A percentile compares a stretch with the other conserved stretches of the same genome.
Conservation (phyloP, 1,140 invertebrate genomes). For the Drosophila parvula region DNA sequence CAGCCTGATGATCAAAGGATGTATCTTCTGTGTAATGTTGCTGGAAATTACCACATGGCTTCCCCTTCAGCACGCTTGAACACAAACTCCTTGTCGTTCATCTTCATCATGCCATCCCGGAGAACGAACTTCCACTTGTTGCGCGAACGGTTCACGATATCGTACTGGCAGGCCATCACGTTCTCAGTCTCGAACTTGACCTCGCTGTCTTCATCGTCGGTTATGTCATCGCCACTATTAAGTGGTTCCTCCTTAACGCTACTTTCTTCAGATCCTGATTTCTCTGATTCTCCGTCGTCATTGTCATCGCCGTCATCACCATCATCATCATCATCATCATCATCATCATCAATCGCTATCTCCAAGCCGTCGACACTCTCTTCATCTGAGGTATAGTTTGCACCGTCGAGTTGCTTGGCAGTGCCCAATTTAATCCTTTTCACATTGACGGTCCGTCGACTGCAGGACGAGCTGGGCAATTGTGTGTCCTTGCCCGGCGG, state of each 20-base stretch:
- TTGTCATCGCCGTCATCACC: not conserved
- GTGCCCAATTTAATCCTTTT: not conserved
- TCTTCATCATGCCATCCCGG: slow-evolving; percentile 3
- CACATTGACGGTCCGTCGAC: too few relatives aligned
- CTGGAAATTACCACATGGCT: not conserved
- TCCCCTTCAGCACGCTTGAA: slow-evolving; percentile 9
- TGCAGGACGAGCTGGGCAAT: not conserved
- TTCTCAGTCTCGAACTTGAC: not conserved
- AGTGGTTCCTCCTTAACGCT: not conserved
- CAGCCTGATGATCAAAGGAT: too few relatives aligned
- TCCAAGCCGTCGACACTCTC: not conserved
- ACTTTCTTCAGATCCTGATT: not conserved
- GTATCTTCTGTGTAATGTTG: too few relatives aligned
- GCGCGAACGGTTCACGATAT: not conserved
- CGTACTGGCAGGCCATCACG: slow-evolving; percentile 1
- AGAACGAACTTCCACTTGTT: slow-evolving; percentile 16
- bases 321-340: not conserved
- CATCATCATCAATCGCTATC: not conserved
- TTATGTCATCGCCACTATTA: slow-evolving; percentile 1
- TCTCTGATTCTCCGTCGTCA: not conserved
- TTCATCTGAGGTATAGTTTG: not conserved
- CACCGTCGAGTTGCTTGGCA: not conserved
- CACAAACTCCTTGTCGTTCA: slow-evolving; percentile 3
- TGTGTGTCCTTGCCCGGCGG: too few relatives aligned
- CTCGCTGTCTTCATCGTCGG: not conserved